A percentile compares a stretch with the other conserved stretches of the same genome.
Evolutionary conservation across 2,797 vertebrate genomes (phyloP).

Genomic region (Silurus aristotelis): DNA sequence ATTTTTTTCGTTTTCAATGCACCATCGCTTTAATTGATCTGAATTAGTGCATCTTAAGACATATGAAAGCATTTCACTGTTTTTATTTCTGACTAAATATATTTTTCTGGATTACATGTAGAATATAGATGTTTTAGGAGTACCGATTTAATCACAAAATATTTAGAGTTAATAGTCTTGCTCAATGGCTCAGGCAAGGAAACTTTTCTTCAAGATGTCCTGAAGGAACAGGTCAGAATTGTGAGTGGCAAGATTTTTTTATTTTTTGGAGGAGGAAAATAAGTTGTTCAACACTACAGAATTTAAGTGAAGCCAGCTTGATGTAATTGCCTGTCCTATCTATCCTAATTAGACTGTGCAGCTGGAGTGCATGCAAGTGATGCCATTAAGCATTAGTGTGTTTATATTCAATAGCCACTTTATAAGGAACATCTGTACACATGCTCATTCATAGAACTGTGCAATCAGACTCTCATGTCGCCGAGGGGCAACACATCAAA

Average conservation of each 20-base stretch:
- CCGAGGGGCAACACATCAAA: not conserved
- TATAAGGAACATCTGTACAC: not conserved
- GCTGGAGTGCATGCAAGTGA: slow-evolving; percentile 30
- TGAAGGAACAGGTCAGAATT: not conserved
- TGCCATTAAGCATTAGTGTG: slow-evolving; percentile 7
- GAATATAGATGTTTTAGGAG: not conserved
- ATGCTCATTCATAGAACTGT: not conserved
- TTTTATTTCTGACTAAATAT: not conserved
- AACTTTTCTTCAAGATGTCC: not conserved
- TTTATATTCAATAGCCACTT: not conserved
- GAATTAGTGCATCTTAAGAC: slow-evolving; percentile 14
- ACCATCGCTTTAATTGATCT: slow-evolving; percentile 66
- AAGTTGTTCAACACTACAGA: not conserved
- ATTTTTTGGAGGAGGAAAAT: not conserved
- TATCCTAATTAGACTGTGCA: slow-evolving; percentile 45
- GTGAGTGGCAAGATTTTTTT: not conserved
- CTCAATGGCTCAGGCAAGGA: not conserved
- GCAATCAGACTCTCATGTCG: not conserved
- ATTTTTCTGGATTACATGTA: not conserved
- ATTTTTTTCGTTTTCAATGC: slow-evolving; percentile 62
- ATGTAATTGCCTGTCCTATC: slow-evolving; percentile 32
- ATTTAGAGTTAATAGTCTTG: not conserved
- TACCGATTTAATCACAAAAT: not conserved
- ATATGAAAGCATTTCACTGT: not conserved
- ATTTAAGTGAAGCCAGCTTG: not conserved